Percentiles rank a stretch among this genome's conserved stretches.
phyloP scores from a whole-genome alignment of 2,888 invertebrate genomes.

The Pegoplata infirma region DNA sequence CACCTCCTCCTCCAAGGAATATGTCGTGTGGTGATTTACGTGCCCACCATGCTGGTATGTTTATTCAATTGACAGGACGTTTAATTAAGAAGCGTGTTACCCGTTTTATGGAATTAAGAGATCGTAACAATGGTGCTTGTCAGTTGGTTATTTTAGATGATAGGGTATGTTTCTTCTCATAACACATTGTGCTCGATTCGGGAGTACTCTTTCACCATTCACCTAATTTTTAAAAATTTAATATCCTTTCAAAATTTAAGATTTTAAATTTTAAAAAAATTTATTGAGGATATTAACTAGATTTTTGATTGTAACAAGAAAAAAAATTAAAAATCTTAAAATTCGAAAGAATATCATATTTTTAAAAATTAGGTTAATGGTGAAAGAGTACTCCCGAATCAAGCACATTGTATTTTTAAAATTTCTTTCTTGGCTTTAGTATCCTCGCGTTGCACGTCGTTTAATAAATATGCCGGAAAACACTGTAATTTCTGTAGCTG shows the following conservation, averaged over 20 bases:
- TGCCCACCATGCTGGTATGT: slow-evolving; percentile 79
- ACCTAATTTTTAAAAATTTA: too few relatives aligned
- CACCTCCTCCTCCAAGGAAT: slow-evolving; percentile 75
- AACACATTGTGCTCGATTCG: too few relatives aligned
- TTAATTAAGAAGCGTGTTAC: slow-evolving; percentile 81
- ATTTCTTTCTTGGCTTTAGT: slow-evolving; percentile 61
- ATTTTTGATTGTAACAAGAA: too few relatives aligned
- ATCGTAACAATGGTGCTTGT: slow-evolving; percentile 82
- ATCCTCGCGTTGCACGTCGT: slow-evolving; percentile 76
- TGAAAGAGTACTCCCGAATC: too few relatives aligned
- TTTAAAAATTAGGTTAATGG: too few relatives aligned
- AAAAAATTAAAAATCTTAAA: too few relatives aligned
- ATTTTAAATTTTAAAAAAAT: slow-evolving; percentile 2
- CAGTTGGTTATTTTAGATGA: slow-evolving; percentile 80
- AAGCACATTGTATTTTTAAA: too few relatives aligned
- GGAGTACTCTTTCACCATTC: too few relatives aligned
- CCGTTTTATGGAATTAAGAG: slow-evolving; percentile 82
- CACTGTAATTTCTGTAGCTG: slow-evolving; percentile 76
- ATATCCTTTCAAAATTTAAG: too few relatives aligned
- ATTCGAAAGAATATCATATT: too few relatives aligned
- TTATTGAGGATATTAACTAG: neutral
- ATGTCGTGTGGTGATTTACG: slow-evolving; percentile 82
- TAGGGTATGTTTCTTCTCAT: slow-evolving; percentile 69
- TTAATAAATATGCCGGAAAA: slow-evolving; percentile 78
- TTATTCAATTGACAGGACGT: slow-evolving; percentile 82